These are phyloP conservation scores for Lasioglossum figueresi DNA, from an alignment of 2,888 invertebrate species.

Conservation along the genomic window DNA sequence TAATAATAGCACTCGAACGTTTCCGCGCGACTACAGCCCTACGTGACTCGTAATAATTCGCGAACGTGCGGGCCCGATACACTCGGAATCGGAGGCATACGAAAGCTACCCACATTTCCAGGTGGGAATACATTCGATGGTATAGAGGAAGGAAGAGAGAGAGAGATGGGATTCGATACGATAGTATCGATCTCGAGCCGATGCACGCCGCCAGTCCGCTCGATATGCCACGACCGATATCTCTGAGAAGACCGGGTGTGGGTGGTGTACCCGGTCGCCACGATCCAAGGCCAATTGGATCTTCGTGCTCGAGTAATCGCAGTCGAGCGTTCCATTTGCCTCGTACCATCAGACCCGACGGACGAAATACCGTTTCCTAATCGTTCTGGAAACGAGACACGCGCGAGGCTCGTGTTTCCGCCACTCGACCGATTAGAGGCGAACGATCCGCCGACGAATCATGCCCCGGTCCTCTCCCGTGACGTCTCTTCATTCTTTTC, in stretches of 20 bases:
- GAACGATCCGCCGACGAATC: background rate
- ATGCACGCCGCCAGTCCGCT: slow-evolving; percentile 18
- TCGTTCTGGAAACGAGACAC: slow-evolving; percentile 57
- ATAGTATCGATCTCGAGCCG: slow-evolving; percentile 45
- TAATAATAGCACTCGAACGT: slow-evolving; percentile 74
- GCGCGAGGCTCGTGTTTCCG: slow-evolving; percentile 15
- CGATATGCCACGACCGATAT: slow-evolving; percentile 39
- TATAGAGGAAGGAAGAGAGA: background rate
- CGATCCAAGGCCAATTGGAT: slow-evolving; percentile 60
- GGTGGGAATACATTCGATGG: slow-evolving; percentile 25
- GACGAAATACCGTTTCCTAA: slow-evolving; percentile 55
- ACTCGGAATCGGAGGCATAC: slow-evolving; percentile 32
- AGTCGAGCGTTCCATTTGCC: slow-evolving; percentile 53
- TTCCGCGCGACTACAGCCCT: slow-evolving; percentile 63
- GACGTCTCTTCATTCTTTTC: background rate
- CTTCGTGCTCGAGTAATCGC: slow-evolving; percentile 47
- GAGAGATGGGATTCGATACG: background rate
- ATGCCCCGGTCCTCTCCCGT: background rate
- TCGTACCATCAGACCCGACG: slow-evolving; percentile 35
- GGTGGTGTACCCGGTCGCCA: slow-evolving; percentile 2
- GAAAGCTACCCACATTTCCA: slow-evolving; percentile 44
- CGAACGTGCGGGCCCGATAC: slow-evolving; percentile 58
- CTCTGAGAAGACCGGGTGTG: slow-evolving; percentile 4
- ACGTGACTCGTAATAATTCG: slow-evolving; percentile 79
- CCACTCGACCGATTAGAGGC: slow-evolving; percentile 24